These are phyloP conservation scores for Norana najaformis DNA, from an alignment of 2,888 invertebrate genomes.

Conservation along the genomic window DNA sequence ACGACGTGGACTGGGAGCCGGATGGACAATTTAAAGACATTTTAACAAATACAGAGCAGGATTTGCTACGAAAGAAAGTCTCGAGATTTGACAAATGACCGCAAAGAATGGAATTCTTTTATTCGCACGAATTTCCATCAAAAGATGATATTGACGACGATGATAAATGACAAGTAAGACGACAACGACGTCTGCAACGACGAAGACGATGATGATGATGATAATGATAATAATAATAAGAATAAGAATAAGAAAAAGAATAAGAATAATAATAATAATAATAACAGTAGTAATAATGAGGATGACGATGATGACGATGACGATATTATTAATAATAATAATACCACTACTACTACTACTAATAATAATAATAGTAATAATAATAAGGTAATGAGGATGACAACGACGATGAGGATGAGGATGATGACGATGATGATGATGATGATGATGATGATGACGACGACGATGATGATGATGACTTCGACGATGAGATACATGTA, in stretches of 20 bases:
- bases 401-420: background rate
- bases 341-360: too few relatives aligned
- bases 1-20: too few relatives aligned
- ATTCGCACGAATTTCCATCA: too few relatives aligned
- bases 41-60: too few relatives aligned
- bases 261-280: background rate
- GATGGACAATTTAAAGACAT: too few relatives aligned
- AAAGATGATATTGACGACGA: background rate
- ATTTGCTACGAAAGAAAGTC: too few relatives aligned
- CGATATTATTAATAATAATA: too few relatives aligned
- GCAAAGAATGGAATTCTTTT: too few relatives aligned
- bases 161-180: background rate
- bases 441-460: too few relatives aligned
- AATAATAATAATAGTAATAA: too few relatives aligned
- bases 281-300: background rate
- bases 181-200: background rate
- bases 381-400: background rate
- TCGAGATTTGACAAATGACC: too few relatives aligned
- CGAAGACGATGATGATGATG: slow-evolving; percentile 19
- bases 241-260: background rate
- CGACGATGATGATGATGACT: background rate
- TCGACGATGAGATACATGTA: background rate
- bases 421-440: too few relatives aligned
- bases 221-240: slow-evolving; percentile 27
- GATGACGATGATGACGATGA: slow-evolving; percentile 24